These are phyloP conservation scores for Pyrrhosoma nymphula DNA, from an alignment of 2,888 invertebrate genomes.

Conservation along the genomic window DNA sequence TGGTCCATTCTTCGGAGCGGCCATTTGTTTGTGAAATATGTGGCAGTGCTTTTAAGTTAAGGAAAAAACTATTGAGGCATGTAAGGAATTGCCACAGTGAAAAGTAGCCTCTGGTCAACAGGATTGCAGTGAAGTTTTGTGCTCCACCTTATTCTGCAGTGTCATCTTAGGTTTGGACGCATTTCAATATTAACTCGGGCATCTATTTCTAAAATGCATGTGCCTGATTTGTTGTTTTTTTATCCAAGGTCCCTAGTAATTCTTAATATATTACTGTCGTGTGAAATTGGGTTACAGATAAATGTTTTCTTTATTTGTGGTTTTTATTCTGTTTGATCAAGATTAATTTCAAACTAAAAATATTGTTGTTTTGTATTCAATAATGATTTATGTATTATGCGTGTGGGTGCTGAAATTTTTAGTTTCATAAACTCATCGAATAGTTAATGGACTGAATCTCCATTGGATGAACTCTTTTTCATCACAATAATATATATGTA, in stretches of 20 bases:
- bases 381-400: neutral
- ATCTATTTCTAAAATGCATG: slow-evolving; percentile 12
- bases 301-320: neutral
- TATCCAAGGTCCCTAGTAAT: neutral
- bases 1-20: slow-evolving; percentile 51
- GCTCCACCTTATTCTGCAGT: neutral
- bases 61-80: slow-evolving; percentile 59
- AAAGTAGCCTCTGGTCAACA: slow-evolving; percentile 19
- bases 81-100: slow-evolving; percentile 62
- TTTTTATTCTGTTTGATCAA: slow-evolving; percentile 1
- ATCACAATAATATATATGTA: neutral
- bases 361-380: neutral
- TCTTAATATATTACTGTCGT: neutral
- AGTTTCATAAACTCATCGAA: neutral
- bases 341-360: neutral
- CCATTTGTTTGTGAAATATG: slow-evolving; percentile 62
- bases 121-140: neutral
- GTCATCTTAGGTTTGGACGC: neutral
- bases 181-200: neutral
- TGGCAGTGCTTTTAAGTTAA: slow-evolving; percentile 62
- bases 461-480: slow-evolving; percentile 10
- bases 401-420: neutral
- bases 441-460: slow-evolving; percentile 16
- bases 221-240: slow-evolving; percentile 48
- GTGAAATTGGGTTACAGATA: neutral